A percentile compares a stretch with the other conserved stretches of the same genome.
Evolutionary conservation across 2,888 invertebrate species (phyloP).

Genomic region (Hybos culiciformis): DNA sequence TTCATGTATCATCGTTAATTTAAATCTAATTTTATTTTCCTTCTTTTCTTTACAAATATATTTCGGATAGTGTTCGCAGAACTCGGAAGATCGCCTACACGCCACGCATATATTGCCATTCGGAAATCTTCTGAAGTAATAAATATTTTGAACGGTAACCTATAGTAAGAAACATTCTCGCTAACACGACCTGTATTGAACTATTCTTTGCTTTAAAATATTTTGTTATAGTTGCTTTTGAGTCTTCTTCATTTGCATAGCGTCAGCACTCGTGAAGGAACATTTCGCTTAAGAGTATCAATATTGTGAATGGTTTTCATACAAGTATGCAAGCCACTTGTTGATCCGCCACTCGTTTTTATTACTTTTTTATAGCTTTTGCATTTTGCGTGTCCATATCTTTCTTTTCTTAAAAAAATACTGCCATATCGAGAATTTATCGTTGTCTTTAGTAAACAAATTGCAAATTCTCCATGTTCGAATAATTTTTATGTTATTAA

Average conservation of each 20-base stretch:
- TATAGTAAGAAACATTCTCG: background rate
- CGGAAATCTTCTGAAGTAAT: background rate
- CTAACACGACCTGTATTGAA: background rate
- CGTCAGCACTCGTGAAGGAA: background rate
- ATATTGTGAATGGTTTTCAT: background rate
- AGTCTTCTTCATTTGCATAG: background rate
- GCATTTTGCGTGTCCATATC: background rate
- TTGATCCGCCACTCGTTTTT: background rate
- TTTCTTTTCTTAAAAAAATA: background rate
- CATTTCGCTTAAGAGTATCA: background rate
- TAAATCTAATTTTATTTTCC: background rate
- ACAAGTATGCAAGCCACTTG: background rate
- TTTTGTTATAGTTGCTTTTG: background rate
- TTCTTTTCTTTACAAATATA: background rate
- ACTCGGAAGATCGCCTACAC: background rate
- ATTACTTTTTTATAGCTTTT: background rate
- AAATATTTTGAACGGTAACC: background rate
- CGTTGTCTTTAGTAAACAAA: background rate
- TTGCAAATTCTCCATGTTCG: background rate
- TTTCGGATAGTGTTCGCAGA: constrained; percentile 1
- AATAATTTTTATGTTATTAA: background rate
- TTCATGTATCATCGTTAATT: background rate
- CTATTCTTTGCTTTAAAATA: background rate
- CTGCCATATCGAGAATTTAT: background rate
- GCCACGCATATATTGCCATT: background rate